Evolutionary conservation across 2,113 vertebrate genomes (phyloP).

Genomic region (Choloepus hoffmanni): DNA sequence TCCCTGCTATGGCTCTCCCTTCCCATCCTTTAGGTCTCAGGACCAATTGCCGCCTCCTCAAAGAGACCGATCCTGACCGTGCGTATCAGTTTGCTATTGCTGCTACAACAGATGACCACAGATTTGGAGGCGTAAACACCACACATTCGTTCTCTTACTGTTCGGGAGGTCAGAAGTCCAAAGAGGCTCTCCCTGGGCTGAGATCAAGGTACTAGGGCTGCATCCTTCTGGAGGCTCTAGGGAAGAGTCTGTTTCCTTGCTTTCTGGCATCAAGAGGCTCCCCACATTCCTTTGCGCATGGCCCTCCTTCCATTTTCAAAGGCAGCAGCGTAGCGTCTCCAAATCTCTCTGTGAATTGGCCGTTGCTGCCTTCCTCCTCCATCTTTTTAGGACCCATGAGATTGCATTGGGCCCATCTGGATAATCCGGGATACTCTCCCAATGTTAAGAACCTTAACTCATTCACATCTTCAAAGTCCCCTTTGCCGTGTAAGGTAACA

Average conservation of each 20-base stretch:
- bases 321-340: background rate
- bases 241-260: background rate
- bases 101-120: background rate
- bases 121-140: background rate
- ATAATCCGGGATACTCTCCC: background rate
- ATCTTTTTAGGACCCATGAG: background rate
- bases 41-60: background rate
- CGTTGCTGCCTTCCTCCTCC: background rate
- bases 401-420: background rate
- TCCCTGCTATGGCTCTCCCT: fast-evolving
- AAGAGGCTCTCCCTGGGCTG: background rate
- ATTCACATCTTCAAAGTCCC: too few species aligned
- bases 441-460: background rate
- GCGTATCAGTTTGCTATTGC: background rate
- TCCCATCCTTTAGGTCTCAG: background rate
- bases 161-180: background rate
- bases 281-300: background rate
- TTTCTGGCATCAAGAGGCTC: background rate
- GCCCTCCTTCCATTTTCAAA: background rate
- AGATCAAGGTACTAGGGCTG: background rate
- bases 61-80: background rate
- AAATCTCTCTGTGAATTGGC: background rate
- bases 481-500: background rate
- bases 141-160: background rate
- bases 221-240: too few species aligned